Percentiles rank a stretch among this genome's conserved stretches.
These are phyloP conservation scores for Stegana nigrithorax DNA, from an alignment of 2,888 invertebrate species.

Conservation along the genomic window DNA sequence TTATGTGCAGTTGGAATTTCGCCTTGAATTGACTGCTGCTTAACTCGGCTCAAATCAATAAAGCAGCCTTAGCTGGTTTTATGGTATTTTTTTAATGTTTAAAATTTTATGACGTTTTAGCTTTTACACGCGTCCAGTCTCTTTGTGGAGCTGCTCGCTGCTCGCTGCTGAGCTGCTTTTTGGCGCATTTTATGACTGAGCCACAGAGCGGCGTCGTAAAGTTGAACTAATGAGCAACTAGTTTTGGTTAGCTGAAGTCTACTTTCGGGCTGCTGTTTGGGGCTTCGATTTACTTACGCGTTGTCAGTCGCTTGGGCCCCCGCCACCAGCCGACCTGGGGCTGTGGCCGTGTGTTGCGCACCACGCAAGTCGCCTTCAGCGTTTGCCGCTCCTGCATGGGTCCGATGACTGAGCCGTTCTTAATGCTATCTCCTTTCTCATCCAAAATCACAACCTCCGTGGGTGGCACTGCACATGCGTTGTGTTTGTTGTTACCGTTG, in stretches of 20 bases:
- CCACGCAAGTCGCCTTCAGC: conserved; percentile 68
- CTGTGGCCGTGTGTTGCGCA: conserved; percentile 85
- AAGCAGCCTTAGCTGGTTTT: conserved; percentile 50
- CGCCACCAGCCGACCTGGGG: conserved; percentile 89
- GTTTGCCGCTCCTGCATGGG: conserved; percentile 67
- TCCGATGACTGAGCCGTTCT: conserved; percentile 70
- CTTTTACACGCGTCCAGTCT: too few species aligned
- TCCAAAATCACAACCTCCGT: conserved; percentile 79
- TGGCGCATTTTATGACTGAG: neutral
- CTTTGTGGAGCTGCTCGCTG: too few species aligned
- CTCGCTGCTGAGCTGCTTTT: too few species aligned
- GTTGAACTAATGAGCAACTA: neutral
- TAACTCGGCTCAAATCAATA: conserved; percentile 42
- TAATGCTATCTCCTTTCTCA: conserved; percentile 73
- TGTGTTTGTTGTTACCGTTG: conserved; percentile 11
- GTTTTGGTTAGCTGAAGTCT: conserved; percentile 9
- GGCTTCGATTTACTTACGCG: conserved; percentile 56
- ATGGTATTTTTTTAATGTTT: conserved; percentile 23
- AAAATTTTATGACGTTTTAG: conserved; percentile 11
- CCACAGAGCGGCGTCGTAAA: neutral
- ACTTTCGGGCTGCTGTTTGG: conserved; percentile 22
- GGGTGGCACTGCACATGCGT: conserved; percentile 76
- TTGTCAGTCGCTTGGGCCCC: conserved; percentile 75
- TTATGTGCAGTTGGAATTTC: neutral
- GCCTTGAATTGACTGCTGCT: conserved; percentile 46